Conservation (phyloP, 1,140 invertebrate genomes). For the Brachionus rotundiformis region DNA sequence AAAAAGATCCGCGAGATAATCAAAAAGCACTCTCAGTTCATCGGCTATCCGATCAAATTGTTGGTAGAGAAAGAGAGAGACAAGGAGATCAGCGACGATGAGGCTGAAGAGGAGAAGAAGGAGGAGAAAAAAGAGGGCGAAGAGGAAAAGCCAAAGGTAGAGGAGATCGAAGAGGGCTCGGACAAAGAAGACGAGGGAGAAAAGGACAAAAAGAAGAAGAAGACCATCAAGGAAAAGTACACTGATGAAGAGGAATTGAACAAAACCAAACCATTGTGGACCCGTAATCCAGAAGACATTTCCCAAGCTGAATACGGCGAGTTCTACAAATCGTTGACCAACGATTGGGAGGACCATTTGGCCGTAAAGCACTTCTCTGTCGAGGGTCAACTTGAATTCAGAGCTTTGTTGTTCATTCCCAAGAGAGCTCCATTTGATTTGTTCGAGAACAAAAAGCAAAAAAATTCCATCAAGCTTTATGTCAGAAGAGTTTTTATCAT, state of each 20-base stretch:
- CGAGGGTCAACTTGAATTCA: constrained; percentile 95
- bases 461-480: constrained; percentile 97
- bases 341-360: constrained; percentile 98
- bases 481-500: constrained; percentile 96
- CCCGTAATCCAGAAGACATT: constrained; percentile 94
- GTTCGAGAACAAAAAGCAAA: constrained; percentile 96
- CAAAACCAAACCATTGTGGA: constrained; percentile 99
- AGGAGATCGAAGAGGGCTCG: constrained; percentile 56
- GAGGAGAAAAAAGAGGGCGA: constrained; percentile 6
- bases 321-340: constrained; percentile 97
- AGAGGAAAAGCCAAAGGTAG: constrained; percentile 38
- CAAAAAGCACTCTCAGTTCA: constrained; percentile 98
- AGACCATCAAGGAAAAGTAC: constrained; percentile 95
- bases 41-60: constrained; percentile 96
- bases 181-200: constrained; percentile 56
- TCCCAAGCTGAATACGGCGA: constrained; percentile 96
- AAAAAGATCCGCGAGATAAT: constrained; percentile 91
- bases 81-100: constrained; percentile 78
- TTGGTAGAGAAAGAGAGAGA: constrained; percentile 67
- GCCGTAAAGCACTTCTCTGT: constrained; percentile 98
- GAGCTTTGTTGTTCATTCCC: constrained; percentile 89
- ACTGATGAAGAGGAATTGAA: constrained; percentile 95
- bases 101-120: constrained; percentile 58
- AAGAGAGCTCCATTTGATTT: constrained; percentile 93
- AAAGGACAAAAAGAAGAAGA: constrained; percentile 68